A percentile compares a stretch with the other conserved stretches of the same genome.
phyloP scores from a whole-genome alignment of 2,113 vertebrate species.

The Dasyprocta punctata region DNA sequence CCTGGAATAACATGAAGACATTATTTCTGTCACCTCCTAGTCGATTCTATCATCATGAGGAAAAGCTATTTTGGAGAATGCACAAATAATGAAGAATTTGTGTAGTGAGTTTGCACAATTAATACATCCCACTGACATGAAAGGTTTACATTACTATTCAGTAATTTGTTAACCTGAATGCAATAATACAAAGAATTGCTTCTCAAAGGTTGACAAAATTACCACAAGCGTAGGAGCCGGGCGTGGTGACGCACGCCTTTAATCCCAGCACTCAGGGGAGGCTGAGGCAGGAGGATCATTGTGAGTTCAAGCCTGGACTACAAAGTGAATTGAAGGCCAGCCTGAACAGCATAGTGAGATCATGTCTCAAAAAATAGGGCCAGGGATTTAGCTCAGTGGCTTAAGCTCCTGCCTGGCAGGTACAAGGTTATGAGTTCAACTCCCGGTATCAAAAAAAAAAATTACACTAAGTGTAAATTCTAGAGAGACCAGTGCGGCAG shows the following conservation, averaged over 20 bases:
- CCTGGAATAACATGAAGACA: slow-evolving; percentile 65
- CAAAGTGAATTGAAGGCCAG: too few relatives aligned
- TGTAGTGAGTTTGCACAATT: neutral
- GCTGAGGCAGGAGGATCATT: too few relatives aligned
- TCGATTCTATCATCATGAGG: slow-evolving; percentile 53
- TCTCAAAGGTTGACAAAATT: slow-evolving; percentile 37
- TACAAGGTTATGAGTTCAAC: too few relatives aligned
- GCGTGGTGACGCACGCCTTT: too few relatives aligned
- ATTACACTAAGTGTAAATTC: slow-evolving; percentile 10
- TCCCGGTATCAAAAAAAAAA: too few relatives aligned
- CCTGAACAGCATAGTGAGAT: too few relatives aligned
- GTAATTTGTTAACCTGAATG: slow-evolving; percentile 23
- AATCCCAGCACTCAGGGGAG: too few relatives aligned
- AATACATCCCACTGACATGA: neutral
- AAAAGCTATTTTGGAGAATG: slow-evolving; percentile 58
- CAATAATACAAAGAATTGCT: slow-evolving; percentile 22
- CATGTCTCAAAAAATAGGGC: too few relatives aligned
- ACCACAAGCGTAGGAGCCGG: too few relatives aligned
- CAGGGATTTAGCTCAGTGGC: too few relatives aligned
- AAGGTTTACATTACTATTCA: slow-evolving; percentile 13
- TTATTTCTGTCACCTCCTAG: slow-evolving; percentile 61
- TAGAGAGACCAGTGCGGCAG: neutral
- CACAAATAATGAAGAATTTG: slow-evolving; percentile 1
- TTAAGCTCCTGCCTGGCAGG: too few relatives aligned
- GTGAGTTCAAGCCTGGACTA: too few relatives aligned